Evolutionary conservation across 2,888 invertebrate species (phyloP).

Genomic region (Phyllotreta striolata): DNA sequence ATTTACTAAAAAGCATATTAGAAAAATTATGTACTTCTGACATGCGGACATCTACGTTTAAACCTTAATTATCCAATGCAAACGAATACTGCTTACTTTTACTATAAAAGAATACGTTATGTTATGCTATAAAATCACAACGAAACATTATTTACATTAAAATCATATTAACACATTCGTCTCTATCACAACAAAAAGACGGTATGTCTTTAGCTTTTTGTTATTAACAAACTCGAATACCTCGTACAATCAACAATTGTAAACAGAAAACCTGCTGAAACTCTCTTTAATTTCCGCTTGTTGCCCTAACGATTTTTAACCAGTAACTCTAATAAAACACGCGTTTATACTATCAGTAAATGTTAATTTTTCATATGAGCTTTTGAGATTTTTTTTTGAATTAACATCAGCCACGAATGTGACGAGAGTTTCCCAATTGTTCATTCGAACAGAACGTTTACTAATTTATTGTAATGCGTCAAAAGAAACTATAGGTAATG

Average conservation of each 20-base stretch:
- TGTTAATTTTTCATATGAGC: not conserved
- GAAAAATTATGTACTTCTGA: constrained; percentile 22
- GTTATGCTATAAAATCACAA: constrained; percentile 47
- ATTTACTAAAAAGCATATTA: constrained; percentile 27
- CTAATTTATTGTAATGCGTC: constrained; percentile 51
- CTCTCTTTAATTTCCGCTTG: not conserved
- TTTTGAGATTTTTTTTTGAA: no score
- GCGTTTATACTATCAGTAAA: constrained; percentile 1
- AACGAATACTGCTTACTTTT: constrained; percentile 35
- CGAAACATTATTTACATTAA: constrained; percentile 56
- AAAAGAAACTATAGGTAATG: constrained; percentile 22
- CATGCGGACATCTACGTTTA: constrained; percentile 32
- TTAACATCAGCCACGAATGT: not conserved
- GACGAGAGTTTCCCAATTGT: no score
- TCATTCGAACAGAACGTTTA: constrained; percentile 5
- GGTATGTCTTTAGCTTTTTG: constrained; percentile 41
- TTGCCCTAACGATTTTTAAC: not conserved
- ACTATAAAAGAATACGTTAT: constrained; percentile 44
- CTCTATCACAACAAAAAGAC: constrained; percentile 58
- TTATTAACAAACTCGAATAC: constrained; percentile 48
- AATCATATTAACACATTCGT: constrained; percentile 53
- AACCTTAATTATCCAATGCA: constrained; percentile 29
- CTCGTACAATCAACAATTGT: constrained; percentile 47
- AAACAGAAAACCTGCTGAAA: constrained; percentile 3
- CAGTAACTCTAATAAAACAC: not conserved